phyloP scores from a whole-genome alignment of 2,888 invertebrate species.

The Xanthorhoe designata region DNA sequence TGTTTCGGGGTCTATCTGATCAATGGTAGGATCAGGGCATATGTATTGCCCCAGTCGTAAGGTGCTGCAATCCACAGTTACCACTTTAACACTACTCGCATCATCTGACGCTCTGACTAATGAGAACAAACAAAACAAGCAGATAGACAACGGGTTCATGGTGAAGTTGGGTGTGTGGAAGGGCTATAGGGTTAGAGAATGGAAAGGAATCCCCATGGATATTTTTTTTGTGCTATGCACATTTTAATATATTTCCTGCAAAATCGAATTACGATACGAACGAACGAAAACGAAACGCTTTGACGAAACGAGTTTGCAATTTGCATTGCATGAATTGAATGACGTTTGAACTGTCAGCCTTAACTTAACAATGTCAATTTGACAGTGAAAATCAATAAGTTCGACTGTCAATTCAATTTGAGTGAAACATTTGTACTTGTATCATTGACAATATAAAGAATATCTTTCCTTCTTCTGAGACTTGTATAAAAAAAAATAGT shows the following conservation, averaged over 20 bases:
- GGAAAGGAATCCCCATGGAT: not conserved
- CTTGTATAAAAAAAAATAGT: too few species aligned
- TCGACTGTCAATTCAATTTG: too few species aligned
- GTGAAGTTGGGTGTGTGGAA: slow-evolving; percentile 1
- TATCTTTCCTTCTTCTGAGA: too few species aligned
- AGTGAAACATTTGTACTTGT: too few species aligned
- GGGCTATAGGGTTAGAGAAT: slow-evolving; percentile 7
- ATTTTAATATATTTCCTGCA: not conserved
- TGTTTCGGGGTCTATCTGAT: slow-evolving; percentile 94
- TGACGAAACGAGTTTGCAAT: too few species aligned
- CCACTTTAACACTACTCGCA: slow-evolving; percentile 58
- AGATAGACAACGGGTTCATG: slow-evolving; percentile 40
- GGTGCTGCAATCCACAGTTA: slow-evolving; percentile 88
- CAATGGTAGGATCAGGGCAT: slow-evolving; percentile 92
- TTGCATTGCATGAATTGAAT: too few species aligned
- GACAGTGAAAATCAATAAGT: too few species aligned
- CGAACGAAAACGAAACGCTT: too few species aligned
- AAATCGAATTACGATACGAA: too few species aligned
- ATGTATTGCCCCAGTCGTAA: slow-evolving; percentile 92
- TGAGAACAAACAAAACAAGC: slow-evolving; percentile 51
- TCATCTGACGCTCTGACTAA: slow-evolving; percentile 64
- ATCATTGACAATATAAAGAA: too few species aligned
- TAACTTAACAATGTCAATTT: too few species aligned
- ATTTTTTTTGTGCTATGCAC: not conserved
- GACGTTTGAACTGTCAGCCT: too few species aligned